A percentile compares a stretch with the other conserved stretches of the same genome.
Conservation (phyloP, 2,888 invertebrate genomes). For the Sericinus montela region DNA sequence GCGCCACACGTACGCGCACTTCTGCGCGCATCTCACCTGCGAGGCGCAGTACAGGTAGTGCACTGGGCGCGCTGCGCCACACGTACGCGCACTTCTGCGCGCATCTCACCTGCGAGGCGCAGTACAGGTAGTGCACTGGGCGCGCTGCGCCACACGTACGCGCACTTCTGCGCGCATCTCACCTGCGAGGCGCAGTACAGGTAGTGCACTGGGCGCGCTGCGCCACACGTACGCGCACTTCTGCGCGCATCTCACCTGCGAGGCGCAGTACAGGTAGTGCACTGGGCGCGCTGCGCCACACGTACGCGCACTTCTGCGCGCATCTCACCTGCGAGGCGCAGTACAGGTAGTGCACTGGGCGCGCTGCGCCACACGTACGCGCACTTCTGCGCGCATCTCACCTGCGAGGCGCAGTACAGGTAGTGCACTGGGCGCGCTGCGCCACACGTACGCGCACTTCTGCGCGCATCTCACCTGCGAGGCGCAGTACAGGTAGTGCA, state of each 20-base stretch:
- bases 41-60: slow-evolving; percentile 97
- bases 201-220: slow-evolving; percentile 94
- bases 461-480: slow-evolving; percentile 97
- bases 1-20: slow-evolving; percentile 92
- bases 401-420: slow-evolving; percentile 95
- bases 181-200: slow-evolving; percentile 96
- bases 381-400: slow-evolving; percentile 96
- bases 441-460: slow-evolving; percentile 93
- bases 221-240: slow-evolving; percentile 94
- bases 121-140: slow-evolving; percentile 97
- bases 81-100: slow-evolving; percentile 96
- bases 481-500: slow-evolving; percentile 96
- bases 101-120: slow-evolving; percentile 95
- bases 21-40: slow-evolving; percentile 96
- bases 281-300: slow-evolving; percentile 91
- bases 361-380: slow-evolving; percentile 92
- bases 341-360: slow-evolving; percentile 96
- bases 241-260: slow-evolving; percentile 96
- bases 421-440: slow-evolving; percentile 94
- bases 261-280: slow-evolving; percentile 96
- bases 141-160: slow-evolving; percentile 91
- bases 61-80: slow-evolving; percentile 90
- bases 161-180: slow-evolving; percentile 96
- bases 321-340: slow-evolving; percentile 97
- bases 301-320: slow-evolving; percentile 95